Base-by-base conservation (phyloP, 1,140 invertebrate species). In the Lamellibrachia luymesi region DNA sequence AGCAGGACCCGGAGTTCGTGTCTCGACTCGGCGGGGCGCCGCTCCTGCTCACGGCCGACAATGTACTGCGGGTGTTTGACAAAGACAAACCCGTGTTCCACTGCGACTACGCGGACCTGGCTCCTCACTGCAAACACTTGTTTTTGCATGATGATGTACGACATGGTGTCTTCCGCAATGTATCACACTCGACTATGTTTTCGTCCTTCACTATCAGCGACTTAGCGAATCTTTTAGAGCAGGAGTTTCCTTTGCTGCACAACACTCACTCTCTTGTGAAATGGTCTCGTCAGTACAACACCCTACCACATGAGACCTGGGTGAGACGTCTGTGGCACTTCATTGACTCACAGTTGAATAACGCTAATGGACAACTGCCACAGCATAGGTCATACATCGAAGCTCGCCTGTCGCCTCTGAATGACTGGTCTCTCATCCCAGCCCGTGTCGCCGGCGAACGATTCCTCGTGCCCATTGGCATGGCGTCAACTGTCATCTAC, bases 401-500 rank as follows among this genome's bases (percentile, higher is more conserved):
- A 50, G 27, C 2, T 50, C 38, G 10, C n/a, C 90, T 91, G 13
- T 91, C 90, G 50, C 90, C 22, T 50, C 90, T 91, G 38, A 51
- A 38, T n/a, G 13, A 91, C 4, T 91, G 90, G 90, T 91, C 17
- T 91, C 50, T 91, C 50, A 49, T 91, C 50, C 90, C 90, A 91
- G 90, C 90, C 10, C 38, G 10, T 13, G 90, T 51, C 90, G 50
- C 13, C 4, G 2, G 17, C 64, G 17, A 80, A 22, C 64, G 56
- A 49, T 94, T 25, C 92, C 90, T 94, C 2, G 92, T 94, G 52
- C 50, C 93, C 25, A 27, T 94, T n/a, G 27, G 50, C 25, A 51
- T 94, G 50, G 92, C 92, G 7, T 50, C 92, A 49, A 92, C 93
- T 38, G 92, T 93, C 50, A 25, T 93, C 27, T 92, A 93, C 56